These are phyloP conservation scores for Brevipalpus yothersi DNA, from an alignment of 1,140 invertebrate genomes.

Conservation along the genomic window DNA sequence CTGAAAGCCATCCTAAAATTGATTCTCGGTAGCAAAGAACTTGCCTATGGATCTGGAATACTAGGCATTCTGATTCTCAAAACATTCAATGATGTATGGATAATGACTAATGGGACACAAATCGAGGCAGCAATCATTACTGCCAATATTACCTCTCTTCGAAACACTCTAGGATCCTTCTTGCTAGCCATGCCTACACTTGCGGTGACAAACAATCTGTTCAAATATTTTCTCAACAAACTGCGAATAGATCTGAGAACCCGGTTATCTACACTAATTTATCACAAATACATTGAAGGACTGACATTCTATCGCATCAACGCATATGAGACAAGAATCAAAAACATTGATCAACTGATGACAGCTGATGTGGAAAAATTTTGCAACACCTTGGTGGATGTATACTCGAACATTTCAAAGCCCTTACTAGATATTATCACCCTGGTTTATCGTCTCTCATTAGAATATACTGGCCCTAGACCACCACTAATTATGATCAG, in stretches of 20 bases:
- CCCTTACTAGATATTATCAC: conserved; percentile 79
- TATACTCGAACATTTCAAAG: conserved; percentile 95
- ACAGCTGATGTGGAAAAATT: conserved; percentile 94
- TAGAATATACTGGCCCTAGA: conserved; percentile 15
- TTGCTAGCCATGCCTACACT: conserved; percentile 19
- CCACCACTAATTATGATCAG: conserved; percentile 54
- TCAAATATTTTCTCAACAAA: conserved; percentile 37
- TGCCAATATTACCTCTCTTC: conserved; percentile 43
- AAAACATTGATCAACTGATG: conserved; percentile 84
- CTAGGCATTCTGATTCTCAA: conserved; percentile 53
- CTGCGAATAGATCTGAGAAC: conserved; percentile 69
- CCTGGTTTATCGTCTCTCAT: conserved; percentile 67
- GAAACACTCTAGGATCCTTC: conserved; percentile 34
- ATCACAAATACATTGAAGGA: conserved; percentile 70
- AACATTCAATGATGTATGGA: conserved; percentile 86
- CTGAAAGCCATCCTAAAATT: neutral
- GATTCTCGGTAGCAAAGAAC: conserved; percentile 1
- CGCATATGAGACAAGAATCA: conserved; percentile 76
- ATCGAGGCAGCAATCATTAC: conserved; percentile 85
- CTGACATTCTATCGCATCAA: conserved; percentile 94
- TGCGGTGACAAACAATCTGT: conserved; percentile 12
- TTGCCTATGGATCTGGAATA: conserved; percentile 19
- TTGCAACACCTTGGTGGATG: conserved; percentile 72
- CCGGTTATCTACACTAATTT: conserved; percentile 58
- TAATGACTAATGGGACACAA: conserved; percentile 74